Evolutionary conservation across 2,113 vertebrate species (phyloP), one percentile per base, ranked within the genome.

Genomic region (Semicossyphus pulcher): DNA sequence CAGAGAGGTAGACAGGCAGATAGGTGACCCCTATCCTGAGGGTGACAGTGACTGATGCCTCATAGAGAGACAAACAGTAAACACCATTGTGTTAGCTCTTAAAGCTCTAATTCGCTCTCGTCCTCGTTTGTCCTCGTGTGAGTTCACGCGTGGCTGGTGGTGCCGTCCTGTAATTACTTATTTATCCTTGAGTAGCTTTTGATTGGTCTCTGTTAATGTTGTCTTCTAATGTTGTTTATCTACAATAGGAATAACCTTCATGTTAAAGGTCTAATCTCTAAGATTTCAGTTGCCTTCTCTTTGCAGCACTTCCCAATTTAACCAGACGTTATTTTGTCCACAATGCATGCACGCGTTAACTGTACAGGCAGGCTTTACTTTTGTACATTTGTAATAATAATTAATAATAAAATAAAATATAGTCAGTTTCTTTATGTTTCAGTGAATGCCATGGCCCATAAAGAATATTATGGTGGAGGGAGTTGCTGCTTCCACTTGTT

Each of bases 21-120:
- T 51, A 49, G 57, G 76, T 66, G 62, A 44, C 37, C 48, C 36
- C n/a, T 52, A 65, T 68, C 58, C 44, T 7, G 28, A 54, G 63
- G 45, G 48, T 21, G 29, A 69, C n/a, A 65, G 58, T 48, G 61
- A 73, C 53, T 65, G 62, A 76, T 69, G 63, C 28, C 16, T 53
- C 36, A 47, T 34, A 49, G 0, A 31, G 34, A 66, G 25, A 70
- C 44, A 56, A 44, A 69, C 5, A 64, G n/a, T n/a, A n/a, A n/a
- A 77, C 53, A 63, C 29, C 12, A 57, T 20, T 34, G 52, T 36
- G 15, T 67, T 80, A 59, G 20, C 59, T 57, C 42, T 60, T 37
- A 23, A 28, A 29, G 47, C 52, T 65, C 61, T 67, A 72, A 61
- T 80, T 80, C 57, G 70, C 51, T 78, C 67, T 83, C 56, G 37